These are phyloP conservation scores for Martes martes DNA, from an alignment of 2,113 vertebrate genomes.

Conservation along the genomic window DNA sequence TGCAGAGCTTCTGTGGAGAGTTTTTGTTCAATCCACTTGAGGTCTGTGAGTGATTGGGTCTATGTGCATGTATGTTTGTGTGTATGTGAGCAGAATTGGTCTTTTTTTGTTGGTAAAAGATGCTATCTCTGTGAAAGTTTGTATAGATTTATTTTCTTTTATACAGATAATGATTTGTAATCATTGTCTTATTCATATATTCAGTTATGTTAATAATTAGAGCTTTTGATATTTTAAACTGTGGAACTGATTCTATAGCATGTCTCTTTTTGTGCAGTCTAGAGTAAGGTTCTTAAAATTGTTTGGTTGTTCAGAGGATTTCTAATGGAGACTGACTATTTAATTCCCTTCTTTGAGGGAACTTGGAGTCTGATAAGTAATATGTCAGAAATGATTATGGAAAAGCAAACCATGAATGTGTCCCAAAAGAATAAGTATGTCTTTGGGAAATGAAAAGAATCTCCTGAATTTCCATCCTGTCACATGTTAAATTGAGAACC, in stretches of 20 bases:
- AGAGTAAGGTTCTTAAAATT: conserved; percentile 48
- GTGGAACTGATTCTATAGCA: conserved; percentile 29
- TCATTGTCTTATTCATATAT: conserved; percentile 3
- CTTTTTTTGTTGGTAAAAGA: conserved; percentile 43
- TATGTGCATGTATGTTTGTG: not conserved
- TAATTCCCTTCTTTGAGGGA: conserved; percentile 67
- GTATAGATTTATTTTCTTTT: conserved; percentile 8
- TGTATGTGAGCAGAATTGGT: not conserved
- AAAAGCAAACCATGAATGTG: conserved; percentile 64
- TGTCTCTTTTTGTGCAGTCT: conserved; percentile 16
- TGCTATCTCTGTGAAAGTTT: not conserved
- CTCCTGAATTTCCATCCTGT: conserved; percentile 64
- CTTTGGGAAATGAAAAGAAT: conserved; percentile 65
- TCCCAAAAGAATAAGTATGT: conserved; percentile 55
- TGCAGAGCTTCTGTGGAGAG: not conserved
- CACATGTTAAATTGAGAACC: conserved; percentile 49
- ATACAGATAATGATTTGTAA: not conserved
- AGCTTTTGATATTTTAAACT: conserved; percentile 13
- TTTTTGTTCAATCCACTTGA: conserved; percentile 3
- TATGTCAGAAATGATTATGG: conserved; percentile 68
- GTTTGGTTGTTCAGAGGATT: conserved; percentile 44
- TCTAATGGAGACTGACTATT: conserved; percentile 68
- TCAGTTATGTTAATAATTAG: conserved; percentile 33
- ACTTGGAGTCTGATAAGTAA: conserved; percentile 67
- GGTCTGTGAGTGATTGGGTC: not conserved